These are phyloP conservation scores for Tiliacea citrago DNA, from an alignment of 2,888 invertebrate species.

Conservation along the genomic window DNA sequence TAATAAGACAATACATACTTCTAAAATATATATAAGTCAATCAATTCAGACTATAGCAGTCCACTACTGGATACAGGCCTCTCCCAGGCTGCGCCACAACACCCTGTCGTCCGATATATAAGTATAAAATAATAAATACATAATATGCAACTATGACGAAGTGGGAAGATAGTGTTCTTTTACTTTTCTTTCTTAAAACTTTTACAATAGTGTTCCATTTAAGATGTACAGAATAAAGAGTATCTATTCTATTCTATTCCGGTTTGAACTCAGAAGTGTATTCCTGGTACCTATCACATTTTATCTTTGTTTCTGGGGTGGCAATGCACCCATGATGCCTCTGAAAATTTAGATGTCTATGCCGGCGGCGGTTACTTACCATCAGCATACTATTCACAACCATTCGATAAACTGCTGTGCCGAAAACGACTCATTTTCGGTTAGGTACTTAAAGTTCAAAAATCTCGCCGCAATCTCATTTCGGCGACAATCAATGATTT, in stretches of 20 bases:
- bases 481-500: neutral
- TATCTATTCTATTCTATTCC: neutral
- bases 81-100: too few relatives aligned
- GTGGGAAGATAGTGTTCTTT: too few relatives aligned
- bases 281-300: neutral
- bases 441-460: neutral
- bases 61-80: too few relatives aligned
- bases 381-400: too few relatives aligned
- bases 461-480: neutral
- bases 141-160: too few relatives aligned
- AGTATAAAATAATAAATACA: too few relatives aligned
- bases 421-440: neutral
- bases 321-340: neutral
- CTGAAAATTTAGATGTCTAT: neutral
- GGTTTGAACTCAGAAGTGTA: neutral
- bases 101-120: too few relatives aligned
- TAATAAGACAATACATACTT: too few relatives aligned
- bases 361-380: neutral
- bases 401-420: neutral
- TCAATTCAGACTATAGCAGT: too few relatives aligned
- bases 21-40: too few relatives aligned
- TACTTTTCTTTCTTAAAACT: too few relatives aligned
- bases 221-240: neutral
- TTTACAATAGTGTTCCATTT: neutral
- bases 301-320: neutral